phyloP scores from a whole-genome alignment of 2,888 invertebrate species.

The Scaptomyza cyrtandrae region DNA sequence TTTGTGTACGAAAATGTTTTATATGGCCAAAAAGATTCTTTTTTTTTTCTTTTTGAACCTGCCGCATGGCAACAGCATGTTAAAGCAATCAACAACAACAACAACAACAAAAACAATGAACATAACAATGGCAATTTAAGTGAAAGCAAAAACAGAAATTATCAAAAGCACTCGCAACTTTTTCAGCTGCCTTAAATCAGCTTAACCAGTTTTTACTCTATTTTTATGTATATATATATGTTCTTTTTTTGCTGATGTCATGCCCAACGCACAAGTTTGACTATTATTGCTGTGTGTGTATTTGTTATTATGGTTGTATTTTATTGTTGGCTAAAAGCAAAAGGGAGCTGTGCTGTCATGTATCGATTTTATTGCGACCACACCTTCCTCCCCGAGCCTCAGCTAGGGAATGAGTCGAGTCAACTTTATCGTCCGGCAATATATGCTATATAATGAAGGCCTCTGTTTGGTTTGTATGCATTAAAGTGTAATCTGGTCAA shows the following conservation, averaged over 20 bases:
- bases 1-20: constrained; percentile 40
- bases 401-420: no score
- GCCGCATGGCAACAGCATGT: constrained; percentile 38
- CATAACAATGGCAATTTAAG: constrained; percentile 19
- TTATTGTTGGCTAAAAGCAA: constrained; percentile 58
- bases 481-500: constrained; percentile 75
- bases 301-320: constrained; percentile 46
- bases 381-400: constrained; percentile 30
- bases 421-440: constrained; percentile 39
- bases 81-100: constrained; percentile 13
- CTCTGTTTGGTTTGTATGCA: constrained; percentile 71
- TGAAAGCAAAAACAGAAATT: constrained; percentile 9
- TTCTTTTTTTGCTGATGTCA: constrained; percentile 69
- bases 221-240: constrained; percentile 6
- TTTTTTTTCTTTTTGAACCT: constrained; percentile 10
- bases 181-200: constrained; percentile 40
- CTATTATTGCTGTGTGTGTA: constrained; percentile 58
- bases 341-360: constrained; percentile 65
- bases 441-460: constrained; percentile 57
- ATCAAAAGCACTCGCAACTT: constrained; percentile 28
- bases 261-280: constrained; percentile 61
- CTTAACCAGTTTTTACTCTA: constrained; percentile 21
- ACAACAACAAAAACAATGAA: not conserved
- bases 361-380: constrained; percentile 69
- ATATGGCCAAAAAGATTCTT: constrained; percentile 28